Percentiles rank a stretch among this genome's conserved stretches.
Conservation (phyloP, 1,140 invertebrate species). For the Wiebesia pumilae region DNA sequence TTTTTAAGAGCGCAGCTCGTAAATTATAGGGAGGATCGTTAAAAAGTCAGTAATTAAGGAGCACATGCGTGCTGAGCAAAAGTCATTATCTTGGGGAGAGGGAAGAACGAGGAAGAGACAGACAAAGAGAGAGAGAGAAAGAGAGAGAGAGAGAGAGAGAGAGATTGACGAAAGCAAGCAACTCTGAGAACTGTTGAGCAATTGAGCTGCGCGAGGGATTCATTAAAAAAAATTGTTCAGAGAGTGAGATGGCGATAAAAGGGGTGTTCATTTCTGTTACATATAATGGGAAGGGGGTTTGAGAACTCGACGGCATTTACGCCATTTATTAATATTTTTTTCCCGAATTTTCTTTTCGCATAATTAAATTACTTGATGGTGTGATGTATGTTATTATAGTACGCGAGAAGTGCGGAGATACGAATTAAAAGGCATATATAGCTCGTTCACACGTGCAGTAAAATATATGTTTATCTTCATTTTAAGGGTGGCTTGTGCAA, state of each 20-base stretch:
- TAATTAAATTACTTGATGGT: conserved; percentile 49
- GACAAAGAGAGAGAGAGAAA: conserved; percentile 20
- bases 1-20: conserved; percentile 49
- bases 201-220: conserved; percentile 23
- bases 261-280: not conserved
- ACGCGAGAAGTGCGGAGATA: not conserved
- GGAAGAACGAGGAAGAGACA: not conserved
- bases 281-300: conserved; percentile 2
- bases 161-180: conserved; percentile 34
- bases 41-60: conserved; percentile 54
- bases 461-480: conserved; percentile 11
- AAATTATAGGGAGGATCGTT: conserved; percentile 53
- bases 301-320: conserved; percentile 15
- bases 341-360: conserved; percentile 18
- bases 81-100: conserved; percentile 46
- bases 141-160: not conserved
- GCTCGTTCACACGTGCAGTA: conserved; percentile 7
- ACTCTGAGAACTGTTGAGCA: conserved; percentile 17
- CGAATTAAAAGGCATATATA: conserved; percentile 7
- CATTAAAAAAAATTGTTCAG: conserved; percentile 44
- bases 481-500: conserved; percentile 12
- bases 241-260: not conserved
- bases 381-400: not conserved
- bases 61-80: conserved; percentile 48
- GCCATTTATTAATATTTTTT: conserved; percentile 18